These are phyloP conservation scores for Eilema sororculum DNA, from an alignment of 2,888 invertebrate species.

Conservation along the genomic window DNA sequence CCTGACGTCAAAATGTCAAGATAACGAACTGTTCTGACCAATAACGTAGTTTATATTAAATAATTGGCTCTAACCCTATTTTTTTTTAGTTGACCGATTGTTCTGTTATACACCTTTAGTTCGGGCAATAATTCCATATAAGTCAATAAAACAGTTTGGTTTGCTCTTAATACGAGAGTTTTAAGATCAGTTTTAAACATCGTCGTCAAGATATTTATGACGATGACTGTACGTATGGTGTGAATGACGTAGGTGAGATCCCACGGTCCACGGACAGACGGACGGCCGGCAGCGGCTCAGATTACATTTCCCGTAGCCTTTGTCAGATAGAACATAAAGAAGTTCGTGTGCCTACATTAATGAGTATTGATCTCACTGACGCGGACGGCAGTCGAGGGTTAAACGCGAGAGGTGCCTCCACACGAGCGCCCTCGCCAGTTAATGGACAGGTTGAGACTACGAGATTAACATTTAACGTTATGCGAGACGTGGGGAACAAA, in stretches of 20 bases:
- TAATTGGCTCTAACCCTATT: too few species aligned
- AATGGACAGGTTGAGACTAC: not conserved
- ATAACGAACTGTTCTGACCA: too few species aligned
- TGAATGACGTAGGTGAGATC: conserved; percentile 17
- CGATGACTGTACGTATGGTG: too few species aligned
- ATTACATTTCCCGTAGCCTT: conserved; percentile 35
- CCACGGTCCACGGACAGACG: conserved; percentile 20
- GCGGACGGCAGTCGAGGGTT: not conserved
- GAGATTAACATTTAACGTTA: not conserved
- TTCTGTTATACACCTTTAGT: too few species aligned
- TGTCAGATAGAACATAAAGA: conserved; percentile 17
- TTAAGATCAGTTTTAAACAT: too few species aligned
- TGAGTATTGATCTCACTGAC: not conserved
- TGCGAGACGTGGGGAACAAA: not conserved
- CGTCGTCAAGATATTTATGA: too few species aligned
- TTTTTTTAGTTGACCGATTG: too few species aligned
- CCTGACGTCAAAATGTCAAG: too few species aligned
- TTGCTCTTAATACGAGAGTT: too few species aligned
- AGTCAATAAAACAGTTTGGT: too few species aligned
- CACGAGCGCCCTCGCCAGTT: not conserved
- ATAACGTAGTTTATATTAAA: too few species aligned
- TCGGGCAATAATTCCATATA: too few species aligned
- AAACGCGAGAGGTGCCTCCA: not conserved
- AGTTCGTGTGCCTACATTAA: conserved; percentile 1
- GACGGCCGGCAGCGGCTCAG: conserved; percentile 28